Conservation (phyloP, 2,888 invertebrate genomes). For the Drosophila colorata region DNA sequence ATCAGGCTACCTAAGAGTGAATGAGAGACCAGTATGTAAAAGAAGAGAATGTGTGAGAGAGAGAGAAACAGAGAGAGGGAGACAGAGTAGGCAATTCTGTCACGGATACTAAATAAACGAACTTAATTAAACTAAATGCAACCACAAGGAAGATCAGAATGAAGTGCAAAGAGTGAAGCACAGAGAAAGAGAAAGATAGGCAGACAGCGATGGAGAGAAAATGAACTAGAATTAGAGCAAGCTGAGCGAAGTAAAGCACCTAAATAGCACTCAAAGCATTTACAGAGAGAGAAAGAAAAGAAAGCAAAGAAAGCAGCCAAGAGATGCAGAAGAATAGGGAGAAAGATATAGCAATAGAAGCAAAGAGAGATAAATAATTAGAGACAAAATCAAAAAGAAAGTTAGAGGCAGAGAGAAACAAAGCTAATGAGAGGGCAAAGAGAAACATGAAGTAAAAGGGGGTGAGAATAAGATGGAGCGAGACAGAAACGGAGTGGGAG, state of each 20-base stretch:
- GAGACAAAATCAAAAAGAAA: too few species aligned
- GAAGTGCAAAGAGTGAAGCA: neutral
- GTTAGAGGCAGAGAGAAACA: too few species aligned
- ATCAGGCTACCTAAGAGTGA: constrained; percentile 15
- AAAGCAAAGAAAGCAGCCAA: neutral
- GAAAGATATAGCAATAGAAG: too few species aligned
- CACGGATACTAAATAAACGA: constrained; percentile 9
- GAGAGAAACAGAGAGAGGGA: neutral
- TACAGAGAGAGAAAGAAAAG: neutral
- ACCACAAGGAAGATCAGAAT: constrained; percentile 7
- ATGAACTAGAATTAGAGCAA: neutral
- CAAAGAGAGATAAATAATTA: too few species aligned
- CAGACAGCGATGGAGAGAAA: too few species aligned
- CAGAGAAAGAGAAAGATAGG: too few species aligned
- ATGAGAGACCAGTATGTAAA: neutral
- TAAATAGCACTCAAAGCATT: neutral
- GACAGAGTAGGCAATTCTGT: neutral
- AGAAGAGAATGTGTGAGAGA: too few species aligned
- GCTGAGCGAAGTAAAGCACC: neutral
- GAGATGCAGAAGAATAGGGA: neutral
- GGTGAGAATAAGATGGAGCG: too few species aligned
- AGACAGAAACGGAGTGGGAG: too few species aligned
- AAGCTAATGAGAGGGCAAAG: too few species aligned
- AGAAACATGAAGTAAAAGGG: too few species aligned
- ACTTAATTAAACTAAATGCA: constrained; percentile 22